Base-by-base conservation (phyloP, 2,888 invertebrate genomes). In the Julus scanicus region DNA sequence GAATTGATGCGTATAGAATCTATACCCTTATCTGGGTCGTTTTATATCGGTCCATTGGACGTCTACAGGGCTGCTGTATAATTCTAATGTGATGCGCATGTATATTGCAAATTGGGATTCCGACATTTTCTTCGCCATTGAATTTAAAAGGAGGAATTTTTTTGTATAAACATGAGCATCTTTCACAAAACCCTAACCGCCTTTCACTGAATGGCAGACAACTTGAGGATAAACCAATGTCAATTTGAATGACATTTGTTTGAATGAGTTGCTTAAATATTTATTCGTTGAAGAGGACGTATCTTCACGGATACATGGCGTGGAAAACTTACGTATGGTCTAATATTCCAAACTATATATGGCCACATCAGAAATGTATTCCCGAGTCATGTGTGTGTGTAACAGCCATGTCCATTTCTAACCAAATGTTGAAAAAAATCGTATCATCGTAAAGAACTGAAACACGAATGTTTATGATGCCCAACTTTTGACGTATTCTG, bases 1-100 rank as follows among this genome's bases (percentile, higher is more conserved):
- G 71, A 71, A 71, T 71, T 71, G 71, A 71, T 71, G 71, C 71
- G 71, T 71, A 29, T 8, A n/a, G n/a, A 29, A 71, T 71, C 71
- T 29, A 71, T 71, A 29, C 71, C 71, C 20, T 29, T 29, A 29
- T 71, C 71, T 9, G 71, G 71, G 71, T 6, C 29, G 20, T 71
- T 71, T 29, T 20, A 2, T 71, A 71, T 6, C 20, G 71, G 71
- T 17, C 29, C n/a, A n/a, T 71, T 71, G 29, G 71, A 5, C 71
- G 20, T 17, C 8, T 20, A 9, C 20, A 71, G 71, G 71, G 2
- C 71, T 71, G 71, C 71, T 71, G 71, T 29, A 71, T 71, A 71
- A 71, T 71, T 2, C 71, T 6, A 53, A 53, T 53, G 11, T 15
- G 53, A 53, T 53, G 53, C 53, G 53, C 29, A 71, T 4, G 20